These are phyloP conservation scores for Lysiphlebus fabarum DNA, from an alignment of 1,140 invertebrate genomes.

Conservation along the genomic window DNA sequence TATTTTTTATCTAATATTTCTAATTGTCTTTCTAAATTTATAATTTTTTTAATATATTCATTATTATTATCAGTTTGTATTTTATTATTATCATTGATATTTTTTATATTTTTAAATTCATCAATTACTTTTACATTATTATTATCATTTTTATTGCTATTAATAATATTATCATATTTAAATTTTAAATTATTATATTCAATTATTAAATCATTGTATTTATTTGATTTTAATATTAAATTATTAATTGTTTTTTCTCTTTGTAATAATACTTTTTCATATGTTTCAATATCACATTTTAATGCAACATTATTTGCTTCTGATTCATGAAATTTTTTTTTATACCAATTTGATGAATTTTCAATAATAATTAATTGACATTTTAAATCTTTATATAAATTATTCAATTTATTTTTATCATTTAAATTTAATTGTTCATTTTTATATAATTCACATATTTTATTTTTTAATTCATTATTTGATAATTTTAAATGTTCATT, in stretches of 20 bases:
- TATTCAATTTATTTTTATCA: slow-evolving; percentile 37
- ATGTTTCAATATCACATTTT: slow-evolving; percentile 38
- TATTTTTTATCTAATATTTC: slow-evolving; percentile 33
- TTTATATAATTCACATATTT: slow-evolving; percentile 38
- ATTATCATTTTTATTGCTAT: slow-evolving; percentile 33
- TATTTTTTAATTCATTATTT: slow-evolving; percentile 40
- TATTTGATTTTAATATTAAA: slow-evolving; percentile 18
- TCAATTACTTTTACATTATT: slow-evolving; percentile 22
- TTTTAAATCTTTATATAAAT: slow-evolving; percentile 31
- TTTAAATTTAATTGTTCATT: slow-evolving; percentile 35
- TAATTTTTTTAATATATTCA: slow-evolving; percentile 32
- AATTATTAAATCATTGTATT: not conserved
- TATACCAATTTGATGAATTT: slow-evolving; percentile 40
- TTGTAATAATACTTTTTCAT: slow-evolving; percentile 35
- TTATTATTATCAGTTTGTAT: not conserved
- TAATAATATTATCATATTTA: slow-evolving; percentile 27
- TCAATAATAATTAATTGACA: slow-evolving; percentile 30
- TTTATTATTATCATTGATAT: not conserved
- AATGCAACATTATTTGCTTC: slow-evolving; percentile 37
- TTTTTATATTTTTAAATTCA: not conserved
- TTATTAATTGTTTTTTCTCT: slow-evolving; percentile 33
- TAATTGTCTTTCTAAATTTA: slow-evolving; percentile 28
- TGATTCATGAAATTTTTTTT: slow-evolving; percentile 35
- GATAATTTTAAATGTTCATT: slow-evolving; percentile 33
- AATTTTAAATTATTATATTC: slow-evolving; percentile 35